Conservation (phyloP, 2,888 invertebrate species). For the Molorchus minor region DNA sequence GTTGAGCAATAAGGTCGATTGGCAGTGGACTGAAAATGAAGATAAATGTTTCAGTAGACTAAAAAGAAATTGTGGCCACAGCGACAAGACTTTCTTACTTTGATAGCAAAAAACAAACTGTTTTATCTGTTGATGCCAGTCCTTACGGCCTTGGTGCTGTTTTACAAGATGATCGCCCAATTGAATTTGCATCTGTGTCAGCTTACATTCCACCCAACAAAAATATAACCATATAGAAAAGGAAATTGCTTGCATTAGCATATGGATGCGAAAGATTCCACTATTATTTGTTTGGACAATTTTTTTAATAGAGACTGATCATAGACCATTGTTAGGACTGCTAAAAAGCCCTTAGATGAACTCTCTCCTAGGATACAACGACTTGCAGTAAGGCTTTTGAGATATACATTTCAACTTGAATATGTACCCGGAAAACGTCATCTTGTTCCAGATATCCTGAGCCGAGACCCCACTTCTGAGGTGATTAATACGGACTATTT, state of each 20-base stretch:
- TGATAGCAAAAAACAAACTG: constrained; percentile 24
- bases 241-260: constrained; percentile 36
- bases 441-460: no score
- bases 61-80: no score
- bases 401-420: constrained; percentile 22
- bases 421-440: no score
- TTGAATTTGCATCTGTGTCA: constrained; percentile 28
- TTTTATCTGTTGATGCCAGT: constrained; percentile 33
- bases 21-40: constrained; percentile 28
- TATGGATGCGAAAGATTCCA: constrained; percentile 10
- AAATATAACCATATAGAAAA: no score
- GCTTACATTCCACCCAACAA: constrained; percentile 27
- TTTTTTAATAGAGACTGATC: constrained; percentile 36
- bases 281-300: constrained; percentile 29
- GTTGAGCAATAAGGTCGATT: constrained; percentile 23
- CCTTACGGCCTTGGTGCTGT: constrained; percentile 31
- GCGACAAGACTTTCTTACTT: constrained; percentile 5
- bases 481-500: no score
- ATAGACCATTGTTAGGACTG: constrained; percentile 35
- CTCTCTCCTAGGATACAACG: constrained; percentile 31
- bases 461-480: no score
- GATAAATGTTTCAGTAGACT: constrained; percentile 20
- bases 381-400: constrained; percentile 24
- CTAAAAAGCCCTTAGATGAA: constrained; percentile 36
- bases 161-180: not conserved